Conservation (phyloP, 2,797 vertebrate species). For the Cyprinella venusta region DNA sequence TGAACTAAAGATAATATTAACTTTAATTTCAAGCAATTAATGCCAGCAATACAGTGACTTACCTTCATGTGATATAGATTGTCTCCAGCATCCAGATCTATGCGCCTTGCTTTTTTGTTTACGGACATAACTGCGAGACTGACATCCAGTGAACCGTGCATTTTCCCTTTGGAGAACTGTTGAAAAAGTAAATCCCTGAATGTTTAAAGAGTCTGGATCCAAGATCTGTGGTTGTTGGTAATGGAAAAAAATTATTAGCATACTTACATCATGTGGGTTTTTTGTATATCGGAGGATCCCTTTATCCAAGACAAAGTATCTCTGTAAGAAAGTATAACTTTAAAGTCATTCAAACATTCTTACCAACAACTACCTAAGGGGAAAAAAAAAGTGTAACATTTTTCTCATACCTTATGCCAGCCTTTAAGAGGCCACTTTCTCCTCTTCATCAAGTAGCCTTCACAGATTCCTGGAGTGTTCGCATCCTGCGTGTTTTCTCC, state of each 20-base stretch:
- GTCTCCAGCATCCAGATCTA: constrained; percentile 91
- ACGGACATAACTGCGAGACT: constrained; percentile 89
- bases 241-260: background rate
- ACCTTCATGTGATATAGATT: constrained; percentile 96
- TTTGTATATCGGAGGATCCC: constrained; percentile 89
- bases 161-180: constrained; percentile 86
- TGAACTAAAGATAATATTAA: background rate
- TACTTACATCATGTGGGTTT: constrained; percentile 88
- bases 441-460: constrained; percentile 93
- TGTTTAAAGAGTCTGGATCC: background rate
- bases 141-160: constrained; percentile 88
- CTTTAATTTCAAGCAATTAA: background rate
- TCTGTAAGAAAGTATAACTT: constrained; percentile 70
- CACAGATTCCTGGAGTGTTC: constrained; percentile 78
- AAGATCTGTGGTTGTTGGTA: background rate
- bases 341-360: background rate
- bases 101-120: constrained; percentile 90
- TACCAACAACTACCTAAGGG: background rate
- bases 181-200: background rate
- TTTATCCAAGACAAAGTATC: constrained; percentile 90
- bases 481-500: constrained; percentile 70
- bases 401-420: constrained; percentile 90
- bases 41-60: background rate
- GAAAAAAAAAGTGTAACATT: background rate
- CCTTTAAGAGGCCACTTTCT: constrained; percentile 97